A percentile compares a stretch with the other conserved stretches of the same genome.
Evolutionary conservation across 2,113 vertebrate species (phyloP).

Genomic region (Microtus montanus): DNA sequence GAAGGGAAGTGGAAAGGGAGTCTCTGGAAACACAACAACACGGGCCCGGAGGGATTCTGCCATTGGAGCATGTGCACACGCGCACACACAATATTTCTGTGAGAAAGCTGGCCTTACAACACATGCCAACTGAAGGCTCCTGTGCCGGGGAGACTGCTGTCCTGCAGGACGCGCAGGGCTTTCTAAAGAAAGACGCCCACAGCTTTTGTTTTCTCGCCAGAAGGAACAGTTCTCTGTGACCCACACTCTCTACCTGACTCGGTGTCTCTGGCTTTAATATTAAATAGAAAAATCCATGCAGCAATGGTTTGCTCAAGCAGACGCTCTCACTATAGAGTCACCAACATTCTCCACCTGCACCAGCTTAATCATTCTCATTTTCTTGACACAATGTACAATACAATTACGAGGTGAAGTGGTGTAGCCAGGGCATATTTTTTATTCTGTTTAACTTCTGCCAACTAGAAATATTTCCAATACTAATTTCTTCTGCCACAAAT

Average conservation of each 20-base stretch:
- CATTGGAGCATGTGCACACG: conserved; percentile 70
- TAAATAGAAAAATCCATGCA: neutral
- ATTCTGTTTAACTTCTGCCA: conserved; percentile 46
- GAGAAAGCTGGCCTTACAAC: conserved; percentile 75
- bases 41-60: conserved; percentile 71
- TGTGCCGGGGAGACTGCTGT: conserved; percentile 39
- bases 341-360: neutral
- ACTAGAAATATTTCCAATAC: conserved; percentile 25
- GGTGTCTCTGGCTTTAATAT: conserved; percentile 19
- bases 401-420: conserved; percentile 46
- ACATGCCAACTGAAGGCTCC: conserved; percentile 57
- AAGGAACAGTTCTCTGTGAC: conserved; percentile 12
- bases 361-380: neutral
- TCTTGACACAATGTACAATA: conserved; percentile 46
- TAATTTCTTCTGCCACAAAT: neutral
- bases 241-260: neutral
- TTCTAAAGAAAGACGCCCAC: conserved; percentile 50
- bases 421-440: conserved; percentile 23
- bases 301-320: neutral
- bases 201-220: conserved; percentile 52
- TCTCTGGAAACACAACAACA: conserved; percentile 78
- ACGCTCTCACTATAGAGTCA: conserved; percentile 17
- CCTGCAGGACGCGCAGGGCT: neutral
- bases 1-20: conserved; percentile 56
- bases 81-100: conserved; percentile 66